Evolutionary conservation across 2,113 vertebrate species (phyloP).

Genomic region (Elgaria multicarinata): DNA sequence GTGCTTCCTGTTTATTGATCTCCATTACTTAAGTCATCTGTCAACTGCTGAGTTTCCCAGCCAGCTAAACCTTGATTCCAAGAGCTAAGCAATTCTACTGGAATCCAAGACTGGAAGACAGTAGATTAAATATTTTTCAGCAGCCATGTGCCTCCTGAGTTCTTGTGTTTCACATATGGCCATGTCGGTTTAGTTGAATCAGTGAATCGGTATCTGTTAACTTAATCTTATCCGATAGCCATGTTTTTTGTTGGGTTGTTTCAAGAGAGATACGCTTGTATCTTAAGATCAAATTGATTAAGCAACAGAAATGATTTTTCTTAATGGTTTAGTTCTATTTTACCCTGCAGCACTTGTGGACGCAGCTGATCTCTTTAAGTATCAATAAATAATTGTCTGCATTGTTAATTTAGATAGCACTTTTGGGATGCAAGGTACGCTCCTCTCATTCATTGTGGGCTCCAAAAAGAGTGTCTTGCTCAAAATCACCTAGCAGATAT

Average conservation of each 20-base stretch:
- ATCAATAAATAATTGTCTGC: background rate
- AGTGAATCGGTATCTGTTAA: background rate
- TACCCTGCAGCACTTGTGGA: background rate
- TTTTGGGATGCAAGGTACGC: background rate
- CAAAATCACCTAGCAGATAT: too few relatives aligned
- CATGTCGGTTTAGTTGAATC: slow-evolving; percentile 13
- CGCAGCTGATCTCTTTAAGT: background rate
- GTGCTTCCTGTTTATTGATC: slow-evolving; percentile 44
- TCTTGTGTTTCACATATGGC: background rate
- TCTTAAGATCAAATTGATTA: background rate
- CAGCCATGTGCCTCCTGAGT: slow-evolving; percentile 8
- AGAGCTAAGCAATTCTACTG: slow-evolving; percentile 16
- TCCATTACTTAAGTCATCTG: slow-evolving; percentile 27
- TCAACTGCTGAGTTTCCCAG: slow-evolving; percentile 25
- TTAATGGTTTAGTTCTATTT: slow-evolving; percentile 8
- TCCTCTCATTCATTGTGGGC: background rate
- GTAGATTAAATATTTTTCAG: slow-evolving; percentile 17
- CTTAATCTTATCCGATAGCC: background rate
- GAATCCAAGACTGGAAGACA: slow-evolving; percentile 24
- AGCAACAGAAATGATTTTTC: background rate
- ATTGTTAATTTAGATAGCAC: background rate
- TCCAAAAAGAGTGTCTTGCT: background rate
- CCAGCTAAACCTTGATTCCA: slow-evolving; percentile 34
- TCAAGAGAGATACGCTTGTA: background rate
- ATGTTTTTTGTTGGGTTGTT: background rate